These are phyloP conservation scores for Xestia ashworthii DNA, from an alignment of 2,888 invertebrate genomes.

Conservation along the genomic window DNA sequence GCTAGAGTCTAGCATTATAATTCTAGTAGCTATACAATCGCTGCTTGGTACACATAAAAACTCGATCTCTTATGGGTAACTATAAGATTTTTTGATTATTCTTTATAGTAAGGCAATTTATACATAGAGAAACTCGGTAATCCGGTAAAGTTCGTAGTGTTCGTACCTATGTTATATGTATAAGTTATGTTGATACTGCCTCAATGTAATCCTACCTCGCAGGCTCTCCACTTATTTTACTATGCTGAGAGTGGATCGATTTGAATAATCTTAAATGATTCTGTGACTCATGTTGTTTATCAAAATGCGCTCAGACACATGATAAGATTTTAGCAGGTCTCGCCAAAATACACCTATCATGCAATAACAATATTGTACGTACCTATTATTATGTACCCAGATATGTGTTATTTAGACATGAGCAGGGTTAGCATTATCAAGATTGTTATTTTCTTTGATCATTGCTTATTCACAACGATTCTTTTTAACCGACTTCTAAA, in stretches of 20 bases:
- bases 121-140: not conserved
- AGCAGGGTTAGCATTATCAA: not conserved
- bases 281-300: constrained; percentile 44
- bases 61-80: constrained; percentile 5
- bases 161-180: constrained; percentile 6
- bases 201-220: constrained; percentile 31
- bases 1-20: not conserved
- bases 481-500: no score
- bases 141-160: constrained; percentile 10
- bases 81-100: not conserved
- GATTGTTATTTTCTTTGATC: not conserved
- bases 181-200: constrained; percentile 35
- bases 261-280: not conserved
- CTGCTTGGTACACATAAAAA: constrained; percentile 1
- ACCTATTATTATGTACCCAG: not conserved
- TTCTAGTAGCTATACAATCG: not conserved
- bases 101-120: constrained; percentile 2
- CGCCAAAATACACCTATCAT: not conserved
- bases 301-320: constrained; percentile 31
- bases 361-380: constrained; percentile 2
- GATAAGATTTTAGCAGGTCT: constrained; percentile 31
- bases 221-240: not conserved
- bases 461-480: no score
- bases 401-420: not conserved
- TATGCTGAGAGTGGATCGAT: not conserved